phyloP scores from a whole-genome alignment of 2,888 invertebrate species.

The Lepidochrysops patricia region DNA sequence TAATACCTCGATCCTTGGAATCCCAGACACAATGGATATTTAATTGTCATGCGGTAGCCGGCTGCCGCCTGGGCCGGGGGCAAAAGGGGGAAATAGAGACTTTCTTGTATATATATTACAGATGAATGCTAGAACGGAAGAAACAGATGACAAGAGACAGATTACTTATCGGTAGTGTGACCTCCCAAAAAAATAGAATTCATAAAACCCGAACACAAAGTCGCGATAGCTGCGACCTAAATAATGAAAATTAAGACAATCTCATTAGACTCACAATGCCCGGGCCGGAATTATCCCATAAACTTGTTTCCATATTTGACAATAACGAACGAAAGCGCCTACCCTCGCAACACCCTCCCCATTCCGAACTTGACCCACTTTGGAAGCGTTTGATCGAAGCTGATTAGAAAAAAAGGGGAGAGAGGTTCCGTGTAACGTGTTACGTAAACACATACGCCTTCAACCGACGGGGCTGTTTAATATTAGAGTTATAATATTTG shows the following conservation, averaged over 20 bases:
- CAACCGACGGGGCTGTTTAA: neutral
- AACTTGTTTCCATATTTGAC: slow-evolving; percentile 8
- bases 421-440: too few relatives aligned
- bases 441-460: slow-evolving; percentile 23
- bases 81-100: too few relatives aligned
- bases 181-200: neutral
- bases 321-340: neutral
- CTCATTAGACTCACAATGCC: slow-evolving; percentile 2
- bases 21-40: too few relatives aligned
- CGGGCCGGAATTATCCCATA: neutral
- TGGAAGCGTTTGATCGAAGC: slow-evolving; percentile 31
- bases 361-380: slow-evolving; percentile 29
- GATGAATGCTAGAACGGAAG: too few relatives aligned
- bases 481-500: neutral
- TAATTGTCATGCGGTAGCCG: too few relatives aligned
- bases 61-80: too few relatives aligned
- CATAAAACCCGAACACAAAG: neutral
- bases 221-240: neutral
- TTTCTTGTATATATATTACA: too few relatives aligned
- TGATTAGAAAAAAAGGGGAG: slow-evolving; percentile 24
- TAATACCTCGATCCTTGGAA: too few relatives aligned
- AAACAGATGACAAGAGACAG: too few relatives aligned
- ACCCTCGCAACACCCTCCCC: slow-evolving; percentile 20
- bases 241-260: slow-evolving; percentile 1
- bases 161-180: too few relatives aligned